Evolutionary conservation across 2,797 vertebrate genomes (phyloP), one percentile per base, ranked within the genome.

Genomic region (Pseudotriccus pelzelni): DNA sequence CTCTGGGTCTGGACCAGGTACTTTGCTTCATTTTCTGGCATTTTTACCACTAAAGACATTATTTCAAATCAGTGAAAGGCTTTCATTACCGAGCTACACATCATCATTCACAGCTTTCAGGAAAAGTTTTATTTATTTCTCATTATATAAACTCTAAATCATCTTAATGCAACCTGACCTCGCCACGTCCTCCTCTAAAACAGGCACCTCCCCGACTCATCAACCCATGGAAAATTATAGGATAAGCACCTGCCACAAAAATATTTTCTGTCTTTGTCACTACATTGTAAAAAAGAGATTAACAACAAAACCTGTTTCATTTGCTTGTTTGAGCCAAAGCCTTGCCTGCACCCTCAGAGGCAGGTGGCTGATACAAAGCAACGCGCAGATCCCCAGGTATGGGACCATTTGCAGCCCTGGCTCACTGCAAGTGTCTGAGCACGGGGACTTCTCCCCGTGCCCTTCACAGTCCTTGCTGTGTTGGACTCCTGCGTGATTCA

Each of bases 231-330:
- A 94, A 92, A 93, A 96, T 88, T 89, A 84, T 91, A 95, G 83
- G 95, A 94, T 88, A 91, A 94, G 80, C 87, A 91, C 83, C 91
- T 89, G 93, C 44, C 77, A 93, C 76, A 94, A 85, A 88, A 86
- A 68, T 95, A 69, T 94, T 96, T 93, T 94, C 80, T 72, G 44
- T 82, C 84, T 94, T 94, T 73, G 90, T 93, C 93, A 94, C n/a
- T 52, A 34, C 46, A 62, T 32, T 82, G 77, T 88, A 80, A 84
- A 87, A 95, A 88, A 27, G 36, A 95, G 86, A 85, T 67, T 6
- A 92, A 91, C 67, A 78, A 83, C 78, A 91, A 94, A 92, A 55
- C 79, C 74, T 87, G 64, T 34, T 91, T 21, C 41, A 20, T 92
- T 80, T 92, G 15, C 90, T 89, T 72, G 49, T 59, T 68, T 66